Evolutionary conservation across 2,113 vertebrate species (phyloP).

Genomic region (Rhynchopsitta pachyrhyncha): DNA sequence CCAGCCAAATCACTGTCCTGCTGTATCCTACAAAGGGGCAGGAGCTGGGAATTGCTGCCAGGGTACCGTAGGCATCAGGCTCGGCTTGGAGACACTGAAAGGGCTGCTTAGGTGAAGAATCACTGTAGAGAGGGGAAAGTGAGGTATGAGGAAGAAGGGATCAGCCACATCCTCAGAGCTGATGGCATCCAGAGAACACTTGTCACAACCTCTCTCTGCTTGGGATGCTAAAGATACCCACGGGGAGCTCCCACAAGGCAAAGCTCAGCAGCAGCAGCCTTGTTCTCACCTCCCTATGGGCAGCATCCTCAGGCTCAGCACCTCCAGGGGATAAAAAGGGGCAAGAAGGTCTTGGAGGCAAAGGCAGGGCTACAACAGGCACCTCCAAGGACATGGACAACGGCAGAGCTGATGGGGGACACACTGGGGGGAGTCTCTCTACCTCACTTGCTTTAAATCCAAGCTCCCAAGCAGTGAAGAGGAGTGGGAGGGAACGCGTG

Average conservation of each 20-base stretch:
- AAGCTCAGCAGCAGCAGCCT: neutral
- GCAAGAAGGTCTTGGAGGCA: neutral
- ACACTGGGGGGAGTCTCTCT: neutral
- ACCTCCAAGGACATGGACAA: neutral
- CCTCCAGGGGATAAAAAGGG: neutral
- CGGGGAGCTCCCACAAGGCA: neutral
- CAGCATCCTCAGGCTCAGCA: neutral
- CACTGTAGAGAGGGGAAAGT: rapidly evolving
- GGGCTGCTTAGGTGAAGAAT: neutral
- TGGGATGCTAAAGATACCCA: neutral
- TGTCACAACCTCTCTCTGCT: neutral
- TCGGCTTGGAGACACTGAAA: neutral
- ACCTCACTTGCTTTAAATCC: neutral
- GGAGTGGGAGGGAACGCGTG: neutral
- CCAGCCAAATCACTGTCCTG: neutral
- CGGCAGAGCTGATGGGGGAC: neutral
- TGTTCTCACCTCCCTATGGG: neutral
- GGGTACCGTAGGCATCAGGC: rapidly evolving
- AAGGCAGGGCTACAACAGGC: neutral
- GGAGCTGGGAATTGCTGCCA: neutral
- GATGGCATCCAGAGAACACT: neutral
- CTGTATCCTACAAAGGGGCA: rapidly evolving
- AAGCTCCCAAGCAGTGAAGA: neutral
- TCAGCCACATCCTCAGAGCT: neutral
- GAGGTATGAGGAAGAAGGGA: rapidly evolving